Conservation (phyloP, 2,113 vertebrate genomes). For the Pteronura brasiliensis region DNA sequence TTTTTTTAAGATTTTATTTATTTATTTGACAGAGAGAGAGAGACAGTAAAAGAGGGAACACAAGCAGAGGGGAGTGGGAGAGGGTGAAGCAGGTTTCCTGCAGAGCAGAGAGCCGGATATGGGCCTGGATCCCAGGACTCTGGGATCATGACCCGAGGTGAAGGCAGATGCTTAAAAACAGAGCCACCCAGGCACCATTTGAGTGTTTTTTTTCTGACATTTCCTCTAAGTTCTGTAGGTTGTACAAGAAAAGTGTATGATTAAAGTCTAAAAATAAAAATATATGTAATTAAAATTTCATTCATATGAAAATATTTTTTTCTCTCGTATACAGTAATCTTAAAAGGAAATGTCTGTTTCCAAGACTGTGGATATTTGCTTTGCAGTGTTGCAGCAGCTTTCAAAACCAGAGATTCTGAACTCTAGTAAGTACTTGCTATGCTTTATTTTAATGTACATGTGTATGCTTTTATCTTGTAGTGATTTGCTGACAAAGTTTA, state of each 20-base stretch:
- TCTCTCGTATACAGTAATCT: neutral
- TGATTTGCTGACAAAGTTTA: neutral
- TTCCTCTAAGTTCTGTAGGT: neutral
- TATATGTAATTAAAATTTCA: constrained; percentile 24
- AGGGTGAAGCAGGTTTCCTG: no score
- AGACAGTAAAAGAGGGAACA: no score
- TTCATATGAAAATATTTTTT: constrained; percentile 6
- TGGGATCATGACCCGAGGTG: no score
- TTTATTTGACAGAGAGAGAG: no score
- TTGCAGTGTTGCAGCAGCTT: neutral
- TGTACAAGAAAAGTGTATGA: constrained; percentile 7
- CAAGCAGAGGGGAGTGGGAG: no score
- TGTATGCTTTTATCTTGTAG: neutral
- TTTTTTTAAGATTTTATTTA: no score
- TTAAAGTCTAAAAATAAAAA: constrained; percentile 38
- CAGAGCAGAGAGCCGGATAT: no score
- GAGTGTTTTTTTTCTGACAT: neutral
- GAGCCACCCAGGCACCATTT: neutral
- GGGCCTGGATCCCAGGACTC: no score
- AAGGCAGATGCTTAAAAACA: no score
- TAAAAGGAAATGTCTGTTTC: neutral
- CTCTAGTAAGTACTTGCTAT: neutral
- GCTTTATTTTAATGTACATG: neutral
- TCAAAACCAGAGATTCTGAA: neutral
- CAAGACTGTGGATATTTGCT: neutral